These are phyloP conservation scores for Synanceia verrucosa DNA, from an alignment of 2,797 vertebrate genomes.

Conservation along the genomic window DNA sequence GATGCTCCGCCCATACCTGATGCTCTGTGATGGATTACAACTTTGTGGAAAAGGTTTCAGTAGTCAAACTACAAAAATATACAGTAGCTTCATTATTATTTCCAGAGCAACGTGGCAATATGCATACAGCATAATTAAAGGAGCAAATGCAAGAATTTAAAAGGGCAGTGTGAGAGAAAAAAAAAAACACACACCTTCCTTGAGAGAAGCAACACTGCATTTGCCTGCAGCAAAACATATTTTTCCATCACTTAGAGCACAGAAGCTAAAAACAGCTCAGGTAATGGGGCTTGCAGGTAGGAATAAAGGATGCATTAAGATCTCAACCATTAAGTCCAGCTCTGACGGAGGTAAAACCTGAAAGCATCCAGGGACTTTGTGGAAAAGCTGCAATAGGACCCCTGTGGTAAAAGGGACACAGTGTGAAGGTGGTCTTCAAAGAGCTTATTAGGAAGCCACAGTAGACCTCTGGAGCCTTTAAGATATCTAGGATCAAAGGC, in stretches of 20 bases:
- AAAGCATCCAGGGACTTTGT: conserved; percentile 37
- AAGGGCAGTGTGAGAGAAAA: not conserved
- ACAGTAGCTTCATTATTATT: not conserved
- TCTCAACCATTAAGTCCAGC: conserved; percentile 35
- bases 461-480: conserved; percentile 74
- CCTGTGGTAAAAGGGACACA: conserved; percentile 47
- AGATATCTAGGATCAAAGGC: conserved; percentile 76
- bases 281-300: conserved; percentile 27
- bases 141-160: not conserved
- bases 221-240: not conserved
- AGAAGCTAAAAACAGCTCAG: not conserved
- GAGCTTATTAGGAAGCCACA: conserved; percentile 66
- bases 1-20: conserved; percentile 21
- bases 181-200: not conserved
- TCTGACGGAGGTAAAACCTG: conserved; percentile 21
- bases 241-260: not conserved
- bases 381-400: conserved; percentile 54
- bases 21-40: conserved; percentile 25
- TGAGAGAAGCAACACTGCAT: not conserved
- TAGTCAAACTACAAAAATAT: not conserved
- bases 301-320: conserved; percentile 30
- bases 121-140: not conserved
- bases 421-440: conserved; percentile 75
- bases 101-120: not conserved
- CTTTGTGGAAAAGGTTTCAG: not conserved